Evolutionary conservation across 2,113 vertebrate genomes (phyloP), one percentile per base, ranked within the genome.

Genomic region (Neogobius melanostomus): DNA sequence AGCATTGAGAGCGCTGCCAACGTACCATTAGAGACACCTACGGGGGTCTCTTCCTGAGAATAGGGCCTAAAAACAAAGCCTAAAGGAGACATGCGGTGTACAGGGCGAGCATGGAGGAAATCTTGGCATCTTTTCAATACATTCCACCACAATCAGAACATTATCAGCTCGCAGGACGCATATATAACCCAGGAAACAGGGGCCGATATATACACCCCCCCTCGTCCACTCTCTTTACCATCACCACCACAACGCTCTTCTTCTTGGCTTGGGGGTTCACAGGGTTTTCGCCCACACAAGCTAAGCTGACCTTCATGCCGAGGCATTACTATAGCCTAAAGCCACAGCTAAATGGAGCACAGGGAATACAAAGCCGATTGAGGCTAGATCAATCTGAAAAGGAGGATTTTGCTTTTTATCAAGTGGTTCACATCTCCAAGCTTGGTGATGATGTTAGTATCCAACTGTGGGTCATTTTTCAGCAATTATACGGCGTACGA

Each of bases 121-220:
- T 81, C 81, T 89, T 91, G 90, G 90, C 90, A 85, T 85, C 70
- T 64, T 11, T 86, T 91, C 86, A 90, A 91, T 91, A 81, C 65
- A 82, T 71, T 68, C 0, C 46, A 42, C 66, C 69, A 89, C 88
- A 91, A 84, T 87, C 82, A 50, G 67, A 76, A 87, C 77, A 87
- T 85, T 87, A 88, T 87, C 84, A 84, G 62, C 65, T 7, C n/a
- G 50, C 46, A 64, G 80, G 72, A 72, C 82, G 64, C 81, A 76
- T 80, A 84, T 83, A 79, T 83, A 79, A 87, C 72, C 72, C 69
- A 73, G 77, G 83, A 84, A 87, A 85, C 74, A 76, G 80, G 28
- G 83, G 79, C 76, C 64, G 44, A 44, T 43, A n/a, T 70, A 66
- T 69, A 88, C 82, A 86, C 76, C 75, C 76, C 83, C 69, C 85